A percentile compares a stretch with the other conserved stretches of the same genome.
Evolutionary conservation across 1,140 invertebrate genomes (phyloP).

Genomic region (Diorhabda elongata): DNA sequence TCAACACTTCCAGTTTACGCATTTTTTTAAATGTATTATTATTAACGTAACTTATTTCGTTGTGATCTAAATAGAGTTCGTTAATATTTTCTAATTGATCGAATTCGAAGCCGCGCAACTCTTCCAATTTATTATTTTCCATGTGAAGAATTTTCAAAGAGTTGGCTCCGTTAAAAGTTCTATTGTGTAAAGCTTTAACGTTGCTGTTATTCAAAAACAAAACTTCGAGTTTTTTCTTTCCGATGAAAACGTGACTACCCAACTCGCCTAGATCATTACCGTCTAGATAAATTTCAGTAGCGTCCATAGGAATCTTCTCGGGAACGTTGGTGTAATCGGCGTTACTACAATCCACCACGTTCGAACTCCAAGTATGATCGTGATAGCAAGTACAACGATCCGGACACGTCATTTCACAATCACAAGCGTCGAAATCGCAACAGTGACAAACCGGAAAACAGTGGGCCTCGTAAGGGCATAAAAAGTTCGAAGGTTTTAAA

Average conservation of each 20-base stretch:
- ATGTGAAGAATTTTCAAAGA: constrained; percentile 73
- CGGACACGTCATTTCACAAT: constrained; percentile 89
- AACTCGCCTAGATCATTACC: constrained; percentile 77
- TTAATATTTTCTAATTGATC: constrained; percentile 66
- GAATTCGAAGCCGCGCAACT: constrained; percentile 73
- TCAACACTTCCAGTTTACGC: constrained; percentile 69
- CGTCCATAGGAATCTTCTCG: constrained; percentile 81
- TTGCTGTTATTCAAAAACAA: constrained; percentile 79
- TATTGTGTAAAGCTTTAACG: constrained; percentile 73
- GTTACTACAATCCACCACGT: constrained; percentile 84
- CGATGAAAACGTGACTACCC: constrained; percentile 80
- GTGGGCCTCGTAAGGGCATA: constrained; percentile 83
- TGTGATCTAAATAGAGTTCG: constrained; percentile 80
- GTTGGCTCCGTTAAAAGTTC: constrained; percentile 78
- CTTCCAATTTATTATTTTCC: constrained; percentile 72
- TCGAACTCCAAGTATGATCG: constrained; percentile 85
- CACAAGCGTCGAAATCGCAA: constrained; percentile 86
- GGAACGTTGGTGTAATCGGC: constrained; percentile 69
- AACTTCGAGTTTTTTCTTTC: constrained; percentile 77
- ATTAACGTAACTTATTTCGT: constrained; percentile 66
- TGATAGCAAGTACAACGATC: constrained; percentile 83
- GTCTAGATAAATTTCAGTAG: constrained; percentile 83
- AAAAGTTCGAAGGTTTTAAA: constrained; percentile 74
- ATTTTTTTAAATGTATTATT: constrained; percentile 73
- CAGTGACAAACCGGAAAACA: constrained; percentile 86